Conservation (phyloP, 2,888 invertebrate species). For the Drosophila rellima region DNA sequence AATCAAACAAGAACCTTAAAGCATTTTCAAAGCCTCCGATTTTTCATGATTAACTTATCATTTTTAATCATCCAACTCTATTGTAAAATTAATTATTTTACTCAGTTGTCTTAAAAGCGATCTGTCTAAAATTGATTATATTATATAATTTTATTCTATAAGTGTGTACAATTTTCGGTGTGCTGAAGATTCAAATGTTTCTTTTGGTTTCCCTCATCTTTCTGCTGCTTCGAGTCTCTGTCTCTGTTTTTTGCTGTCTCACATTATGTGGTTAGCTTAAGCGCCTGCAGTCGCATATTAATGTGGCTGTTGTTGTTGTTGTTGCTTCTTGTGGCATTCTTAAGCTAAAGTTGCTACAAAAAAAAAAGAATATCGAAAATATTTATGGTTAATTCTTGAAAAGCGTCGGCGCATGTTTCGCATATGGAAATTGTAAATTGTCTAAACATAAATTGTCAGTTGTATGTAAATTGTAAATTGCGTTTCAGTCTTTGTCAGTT, state of each 20-base stretch:
- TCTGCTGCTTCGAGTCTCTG: neutral
- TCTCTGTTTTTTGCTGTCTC: neutral
- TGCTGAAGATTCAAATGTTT: neutral
- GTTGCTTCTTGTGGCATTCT: conserved; percentile 26
- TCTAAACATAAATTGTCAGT: conserved; percentile 9
- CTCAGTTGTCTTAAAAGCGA: too few species aligned
- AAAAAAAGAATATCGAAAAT: conserved; percentile 14
- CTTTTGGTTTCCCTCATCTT: neutral
- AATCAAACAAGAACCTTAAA: too few species aligned
- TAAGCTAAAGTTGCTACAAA: conserved; percentile 34
- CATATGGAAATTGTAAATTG: conserved; percentile 57
- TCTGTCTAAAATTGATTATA: too few species aligned
- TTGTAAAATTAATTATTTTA: too few species aligned
- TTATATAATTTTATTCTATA: too few species aligned
- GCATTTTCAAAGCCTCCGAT: too few species aligned
- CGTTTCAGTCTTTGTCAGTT: conserved; percentile 3
- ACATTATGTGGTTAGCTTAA: conserved; percentile 5
- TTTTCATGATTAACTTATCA: too few species aligned
- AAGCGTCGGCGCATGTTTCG: conserved; percentile 60
- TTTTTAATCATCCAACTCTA: too few species aligned
- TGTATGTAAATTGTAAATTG: neutral
- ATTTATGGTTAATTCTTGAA: conserved; percentile 65
- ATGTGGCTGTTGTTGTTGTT: conserved; percentile 16
- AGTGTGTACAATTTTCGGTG: neutral
- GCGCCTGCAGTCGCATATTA: conserved; percentile 58